Conservation (phyloP, 2,113 vertebrate genomes). For the Gallinago undulata region DNA sequence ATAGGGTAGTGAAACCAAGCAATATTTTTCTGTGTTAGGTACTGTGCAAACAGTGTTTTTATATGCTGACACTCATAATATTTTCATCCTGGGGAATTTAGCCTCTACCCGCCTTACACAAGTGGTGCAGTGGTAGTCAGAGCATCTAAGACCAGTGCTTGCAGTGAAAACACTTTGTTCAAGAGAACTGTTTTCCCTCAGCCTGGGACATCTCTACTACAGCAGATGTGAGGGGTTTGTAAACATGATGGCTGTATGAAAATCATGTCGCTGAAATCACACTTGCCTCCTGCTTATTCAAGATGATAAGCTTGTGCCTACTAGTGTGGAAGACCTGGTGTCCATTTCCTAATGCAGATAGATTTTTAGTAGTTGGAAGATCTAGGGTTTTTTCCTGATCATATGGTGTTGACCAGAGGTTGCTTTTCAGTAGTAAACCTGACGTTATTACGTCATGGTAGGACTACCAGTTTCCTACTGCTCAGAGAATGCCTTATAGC, state of each 20-base stretch:
- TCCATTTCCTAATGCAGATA: background rate
- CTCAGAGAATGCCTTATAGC: background rate
- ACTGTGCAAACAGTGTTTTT: no score
- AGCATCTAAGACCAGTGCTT: no score
- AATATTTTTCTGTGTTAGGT: no score
- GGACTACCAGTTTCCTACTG: background rate
- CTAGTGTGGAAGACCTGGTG: background rate
- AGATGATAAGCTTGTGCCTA: background rate
- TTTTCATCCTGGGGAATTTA: no score
- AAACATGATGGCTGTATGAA: background rate
- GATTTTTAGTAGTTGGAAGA: background rate
- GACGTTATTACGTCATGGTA: fast-evolving
- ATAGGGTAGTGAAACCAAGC: no score
- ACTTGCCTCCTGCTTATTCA: background rate
- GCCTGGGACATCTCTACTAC: no score
- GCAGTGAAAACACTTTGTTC: no score
- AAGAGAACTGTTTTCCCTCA: no score
- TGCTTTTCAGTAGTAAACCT: background rate
- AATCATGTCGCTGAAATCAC: background rate
- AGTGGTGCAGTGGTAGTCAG: no score
- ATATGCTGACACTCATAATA: no score
- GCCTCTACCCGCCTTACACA: no score
- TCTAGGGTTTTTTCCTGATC: background rate
- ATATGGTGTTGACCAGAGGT: background rate
- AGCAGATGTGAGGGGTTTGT: no score